A percentile compares a stretch with the other conserved stretches of the same genome.
These are phyloP conservation scores for Gryon sp. DNA, from an alignment of 1,140 invertebrate genomes.

Conservation along the genomic window DNA sequence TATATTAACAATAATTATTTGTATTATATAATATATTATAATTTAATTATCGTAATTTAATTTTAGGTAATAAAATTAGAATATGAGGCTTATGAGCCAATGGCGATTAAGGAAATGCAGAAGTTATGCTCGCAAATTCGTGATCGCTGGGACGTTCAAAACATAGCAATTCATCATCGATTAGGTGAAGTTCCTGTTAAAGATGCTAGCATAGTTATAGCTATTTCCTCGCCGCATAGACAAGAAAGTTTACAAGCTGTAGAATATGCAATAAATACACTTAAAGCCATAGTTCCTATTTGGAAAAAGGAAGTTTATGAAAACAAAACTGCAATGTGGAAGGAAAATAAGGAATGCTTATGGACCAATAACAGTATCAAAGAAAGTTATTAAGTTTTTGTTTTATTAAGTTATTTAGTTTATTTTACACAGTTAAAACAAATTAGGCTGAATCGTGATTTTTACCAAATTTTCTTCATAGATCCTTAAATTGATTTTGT, in stretches of 20 bases:
- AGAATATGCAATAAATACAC: slow-evolving; percentile 89
- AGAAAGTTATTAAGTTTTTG: too few relatives aligned
- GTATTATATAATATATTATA: slow-evolving; percentile 12
- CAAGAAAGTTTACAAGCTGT: slow-evolving; percentile 90
- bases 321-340: slow-evolving; percentile 83
- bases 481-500: too few relatives aligned
- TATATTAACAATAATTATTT: not conserved
- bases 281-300: slow-evolving; percentile 94
- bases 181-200: slow-evolving; percentile 91
- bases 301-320: slow-evolving; percentile 98
- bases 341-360: slow-evolving; percentile 89
- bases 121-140: slow-evolving; percentile 88
- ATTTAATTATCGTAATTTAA: not conserved
- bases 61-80: slow-evolving; percentile 87
- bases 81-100: slow-evolving; percentile 96
- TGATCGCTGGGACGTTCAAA: slow-evolving; percentile 86
- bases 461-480: too few relatives aligned
- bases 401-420: too few relatives aligned
- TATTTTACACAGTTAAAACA: too few relatives aligned
- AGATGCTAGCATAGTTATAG: slow-evolving; percentile 94
- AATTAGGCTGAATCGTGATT: too few relatives aligned
- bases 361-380: slow-evolving; percentile 81
- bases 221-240: slow-evolving; percentile 92
- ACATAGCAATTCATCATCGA: slow-evolving; percentile 91
- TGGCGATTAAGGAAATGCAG: slow-evolving; percentile 92